Percentiles rank a stretch among this genome's conserved stretches.
Evolutionary conservation across 2,113 vertebrate genomes (phyloP).

Genomic region (Erythrocercus mccallii): DNA sequence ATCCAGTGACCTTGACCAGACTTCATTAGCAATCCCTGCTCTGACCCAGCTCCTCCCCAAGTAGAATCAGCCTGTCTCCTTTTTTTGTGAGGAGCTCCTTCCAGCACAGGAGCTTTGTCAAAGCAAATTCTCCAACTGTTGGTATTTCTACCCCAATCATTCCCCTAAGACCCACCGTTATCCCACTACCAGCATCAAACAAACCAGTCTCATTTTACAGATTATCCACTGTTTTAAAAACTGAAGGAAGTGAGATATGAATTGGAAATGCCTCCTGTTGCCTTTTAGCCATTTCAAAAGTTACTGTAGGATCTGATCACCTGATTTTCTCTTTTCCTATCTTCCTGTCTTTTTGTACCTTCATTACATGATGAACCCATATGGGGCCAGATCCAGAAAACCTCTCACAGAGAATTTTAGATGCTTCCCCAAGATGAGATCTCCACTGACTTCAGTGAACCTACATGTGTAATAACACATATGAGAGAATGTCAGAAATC

Average conservation of each 20-base stretch:
- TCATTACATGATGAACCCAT: background rate
- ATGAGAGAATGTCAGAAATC: background rate
- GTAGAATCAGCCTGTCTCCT: background rate
- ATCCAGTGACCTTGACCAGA: background rate
- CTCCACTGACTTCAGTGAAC: background rate
- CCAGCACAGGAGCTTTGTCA: background rate
- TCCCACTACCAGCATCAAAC: background rate
- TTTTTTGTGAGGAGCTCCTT: background rate
- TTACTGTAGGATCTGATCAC: background rate
- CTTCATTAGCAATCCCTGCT: background rate
- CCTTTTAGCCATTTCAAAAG: background rate
- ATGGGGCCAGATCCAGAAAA: background rate
- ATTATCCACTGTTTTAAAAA: background rate
- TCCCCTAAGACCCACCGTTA: background rate
- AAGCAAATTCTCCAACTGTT: background rate
- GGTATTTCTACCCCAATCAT: background rate
- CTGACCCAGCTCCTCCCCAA: background rate
- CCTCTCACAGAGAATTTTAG: background rate
- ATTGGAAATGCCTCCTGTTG: background rate
- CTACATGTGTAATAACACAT: background rate
- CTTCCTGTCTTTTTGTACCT: background rate
- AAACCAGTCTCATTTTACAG: background rate
- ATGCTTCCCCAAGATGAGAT: background rate
- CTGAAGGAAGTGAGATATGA: background rate
- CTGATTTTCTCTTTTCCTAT: background rate